phyloP scores from a whole-genome alignment of 1,140 invertebrate genomes.

The Papilio machaon region DNA sequence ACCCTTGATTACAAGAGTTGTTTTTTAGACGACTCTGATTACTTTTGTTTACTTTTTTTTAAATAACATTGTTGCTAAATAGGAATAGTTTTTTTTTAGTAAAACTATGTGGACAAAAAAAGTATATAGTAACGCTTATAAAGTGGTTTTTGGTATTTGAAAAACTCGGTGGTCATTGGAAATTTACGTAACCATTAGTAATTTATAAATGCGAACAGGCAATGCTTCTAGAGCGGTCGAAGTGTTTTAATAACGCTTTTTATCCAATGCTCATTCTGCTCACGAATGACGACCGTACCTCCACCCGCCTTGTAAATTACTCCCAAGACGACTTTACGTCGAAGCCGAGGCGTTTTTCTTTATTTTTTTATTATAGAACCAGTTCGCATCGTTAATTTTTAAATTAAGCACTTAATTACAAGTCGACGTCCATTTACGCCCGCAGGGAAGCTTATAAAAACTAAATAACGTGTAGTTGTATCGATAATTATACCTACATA shows the following conservation, averaged over 20 bases:
- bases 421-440: conserved; percentile 37
- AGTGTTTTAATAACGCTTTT: conserved; percentile 30
- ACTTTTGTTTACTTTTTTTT: too few relatives aligned
- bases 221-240: background rate
- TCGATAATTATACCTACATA: conserved; percentile 53
- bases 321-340: conserved; percentile 31
- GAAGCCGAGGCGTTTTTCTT: conserved; percentile 25
- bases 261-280: conserved; percentile 16
- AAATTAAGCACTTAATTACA: conserved; percentile 66
- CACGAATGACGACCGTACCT: conserved; percentile 7
- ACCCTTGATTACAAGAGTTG: background rate
- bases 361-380: conserved; percentile 45
- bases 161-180: background rate
- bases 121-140: too few relatives aligned
- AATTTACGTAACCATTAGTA: background rate
- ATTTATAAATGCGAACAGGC: background rate
- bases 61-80: too few relatives aligned
- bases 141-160: too few relatives aligned
- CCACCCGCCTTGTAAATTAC: conserved; percentile 31
- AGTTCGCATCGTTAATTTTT: conserved; percentile 58
- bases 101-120: too few relatives aligned
- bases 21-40: too few relatives aligned
- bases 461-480: conserved; percentile 54
- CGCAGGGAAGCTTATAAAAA: conserved; percentile 53
- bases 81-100: too few relatives aligned